Evolutionary conservation across 2,797 vertebrate genomes (phyloP), one percentile per base, ranked within the genome.

Genomic region (Chanos chanos): DNA sequence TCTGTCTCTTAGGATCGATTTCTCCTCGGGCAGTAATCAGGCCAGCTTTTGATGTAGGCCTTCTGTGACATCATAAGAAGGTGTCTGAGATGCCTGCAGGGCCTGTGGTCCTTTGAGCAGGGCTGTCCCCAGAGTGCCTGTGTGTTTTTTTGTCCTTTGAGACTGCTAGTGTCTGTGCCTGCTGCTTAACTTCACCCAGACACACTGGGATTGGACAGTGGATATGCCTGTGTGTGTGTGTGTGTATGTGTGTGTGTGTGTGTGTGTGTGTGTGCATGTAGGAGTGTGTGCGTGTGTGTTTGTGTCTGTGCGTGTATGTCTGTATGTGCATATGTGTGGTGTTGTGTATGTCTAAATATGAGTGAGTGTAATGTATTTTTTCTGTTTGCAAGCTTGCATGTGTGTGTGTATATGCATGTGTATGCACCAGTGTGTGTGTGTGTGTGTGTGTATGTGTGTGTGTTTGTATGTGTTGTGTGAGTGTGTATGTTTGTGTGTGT

Each of bases 21-120:
- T 72, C 66, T 56, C 58, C 53, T 31, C 62, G 66, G 61, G 48
- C 66, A 62, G 65, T 73, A 66, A 69, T 73, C 66, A 66, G 36
- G 36, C 30, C 6, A 28, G 19, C n/a, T 44, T 76, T 69, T 73
- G 64, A 76, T 62, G 59, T 64, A 21, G 39, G 19, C 48, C 39
- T 58, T 61, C 57, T 66, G 61, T 66, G 65, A 64, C 51, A 67
- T 69, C 67, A 45, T 54, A 47, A 40, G 44, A 57, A 63, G 57
- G 55, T 63, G 55, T 40, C 58, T 48, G 36, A 9, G 28, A 50
- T 40, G 53, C 60, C 53, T 59, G 43, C 40, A 66, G 62, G 52
- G 63, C 40, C 61, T 33, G 41, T 28, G 57, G 50, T 48, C 47
- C 39, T 57, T 55, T 47, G 57, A 52, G 16, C 34, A 52, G 39